Conservation (phyloP, 2,113 vertebrate species). For the Gymnarchus niloticus region DNA sequence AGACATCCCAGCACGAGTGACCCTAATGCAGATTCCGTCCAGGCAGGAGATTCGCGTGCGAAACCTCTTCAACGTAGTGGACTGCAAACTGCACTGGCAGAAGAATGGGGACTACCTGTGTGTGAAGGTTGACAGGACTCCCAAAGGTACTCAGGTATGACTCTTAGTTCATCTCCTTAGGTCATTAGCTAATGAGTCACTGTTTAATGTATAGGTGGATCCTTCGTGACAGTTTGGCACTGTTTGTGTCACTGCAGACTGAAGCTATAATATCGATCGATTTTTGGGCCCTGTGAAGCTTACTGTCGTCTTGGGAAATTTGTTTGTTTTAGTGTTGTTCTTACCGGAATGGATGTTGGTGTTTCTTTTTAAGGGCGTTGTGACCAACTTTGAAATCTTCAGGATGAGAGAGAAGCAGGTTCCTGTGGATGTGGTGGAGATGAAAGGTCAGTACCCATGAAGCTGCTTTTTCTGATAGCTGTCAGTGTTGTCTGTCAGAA, state of each 20-base stretch:
- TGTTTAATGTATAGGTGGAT: background rate
- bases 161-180: background rate
- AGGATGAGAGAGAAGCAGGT: slow-evolving; percentile 98
- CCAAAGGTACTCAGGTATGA: slow-evolving; percentile 86
- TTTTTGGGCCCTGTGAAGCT: background rate
- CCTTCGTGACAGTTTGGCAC: too few relatives aligned
- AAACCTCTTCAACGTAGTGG: slow-evolving; percentile 94
- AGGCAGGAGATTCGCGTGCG: slow-evolving; percentile 92
- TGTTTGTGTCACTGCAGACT: too few relatives aligned
- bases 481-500: background rate
- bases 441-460: slow-evolving; percentile 76
- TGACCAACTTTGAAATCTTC: slow-evolving; percentile 99
- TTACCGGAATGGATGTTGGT: background rate
- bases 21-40: slow-evolving; percentile 91
- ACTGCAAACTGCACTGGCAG: slow-evolving; percentile 98
- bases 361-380: slow-evolving; percentile 74
- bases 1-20: slow-evolving; percentile 94
- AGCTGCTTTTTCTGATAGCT: too few relatives aligned
- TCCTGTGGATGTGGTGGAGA: slow-evolving; percentile 95
- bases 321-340: background rate
- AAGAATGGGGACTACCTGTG: slow-evolving; percentile 95
- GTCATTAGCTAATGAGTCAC: background rate
- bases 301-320: background rate
- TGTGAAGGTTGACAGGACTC: slow-evolving; percentile 94
- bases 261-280: background rate